Evolutionary conservation across 2,888 invertebrate species (phyloP).

Genomic region (Mayetiola destructor): DNA sequence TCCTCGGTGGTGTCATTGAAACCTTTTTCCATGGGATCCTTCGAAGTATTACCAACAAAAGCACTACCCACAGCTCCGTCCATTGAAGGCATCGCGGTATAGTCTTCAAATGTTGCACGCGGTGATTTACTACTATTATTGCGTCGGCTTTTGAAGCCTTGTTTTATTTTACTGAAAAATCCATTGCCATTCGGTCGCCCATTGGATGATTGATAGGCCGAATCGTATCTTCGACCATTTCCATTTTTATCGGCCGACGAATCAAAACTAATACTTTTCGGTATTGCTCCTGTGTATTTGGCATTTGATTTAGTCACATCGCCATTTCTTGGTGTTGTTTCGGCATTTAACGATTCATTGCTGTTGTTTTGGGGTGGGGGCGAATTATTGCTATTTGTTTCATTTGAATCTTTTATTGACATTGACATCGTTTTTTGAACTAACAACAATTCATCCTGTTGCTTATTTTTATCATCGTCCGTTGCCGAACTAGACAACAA

Average conservation of each 20-base stretch:
- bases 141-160: slow-evolving; percentile 49
- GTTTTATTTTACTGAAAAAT: slow-evolving; percentile 58
- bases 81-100: background rate
- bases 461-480: slow-evolving; percentile 21
- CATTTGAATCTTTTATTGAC: background rate
- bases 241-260: slow-evolving; percentile 72
- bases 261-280: slow-evolving; percentile 84
- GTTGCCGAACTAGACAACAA: slow-evolving; percentile 18
- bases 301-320: slow-evolving; percentile 32
- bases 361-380: background rate
- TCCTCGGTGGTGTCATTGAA: slow-evolving; percentile 68
- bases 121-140: slow-evolving; percentile 35
- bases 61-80: background rate
- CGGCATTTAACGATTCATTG: background rate
- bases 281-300: slow-evolving; percentile 68
- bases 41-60: background rate
- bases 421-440: slow-evolving; percentile 24
- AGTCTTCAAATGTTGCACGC: slow-evolving; percentile 20
- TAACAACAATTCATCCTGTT: slow-evolving; percentile 23
- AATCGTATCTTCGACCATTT: slow-evolving; percentile 37
- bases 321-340: slow-evolving; percentile 15
- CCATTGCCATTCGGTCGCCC: slow-evolving; percentile 37
- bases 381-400: background rate
- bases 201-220: slow-evolving; percentile 21
- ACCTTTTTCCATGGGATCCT: slow-evolving; percentile 17